phyloP scores from a whole-genome alignment of 1,140 invertebrate species.

The Argopecten irradians region DNA sequence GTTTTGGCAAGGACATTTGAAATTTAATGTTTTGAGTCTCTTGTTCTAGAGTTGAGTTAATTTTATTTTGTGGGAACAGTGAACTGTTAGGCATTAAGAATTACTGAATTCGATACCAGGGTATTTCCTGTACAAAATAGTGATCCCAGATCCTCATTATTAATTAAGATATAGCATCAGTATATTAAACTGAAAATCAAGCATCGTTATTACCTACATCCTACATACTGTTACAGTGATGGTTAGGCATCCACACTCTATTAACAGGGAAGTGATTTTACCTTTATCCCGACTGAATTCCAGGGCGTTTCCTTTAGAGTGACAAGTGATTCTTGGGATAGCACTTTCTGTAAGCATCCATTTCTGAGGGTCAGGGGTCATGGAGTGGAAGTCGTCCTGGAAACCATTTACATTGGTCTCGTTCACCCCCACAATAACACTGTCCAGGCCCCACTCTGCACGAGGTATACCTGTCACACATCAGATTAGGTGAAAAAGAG shows the following conservation, averaged over 20 bases:
- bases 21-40: too few relatives aligned
- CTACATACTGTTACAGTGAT: background rate
- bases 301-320: conserved; percentile 71
- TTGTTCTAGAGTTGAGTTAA: too few relatives aligned
- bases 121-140: too few relatives aligned
- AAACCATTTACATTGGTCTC: conserved; percentile 73
- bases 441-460: conserved; percentile 76
- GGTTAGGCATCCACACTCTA: background rate
- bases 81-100: too few relatives aligned
- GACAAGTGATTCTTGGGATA: conserved; percentile 71
- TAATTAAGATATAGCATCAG: too few relatives aligned
- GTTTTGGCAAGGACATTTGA: too few relatives aligned
- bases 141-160: too few relatives aligned
- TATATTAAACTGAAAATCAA: too few relatives aligned
- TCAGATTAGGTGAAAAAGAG: too few relatives aligned
- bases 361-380: conserved; percentile 69
- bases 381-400: conserved; percentile 74
- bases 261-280: conserved; percentile 42
- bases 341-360: conserved; percentile 76
- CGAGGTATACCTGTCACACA: conserved; percentile 65
- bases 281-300: conserved; percentile 73
- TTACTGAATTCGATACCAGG: too few relatives aligned
- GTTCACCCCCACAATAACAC: conserved; percentile 75
- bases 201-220: too few relatives aligned
- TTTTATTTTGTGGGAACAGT: too few relatives aligned